Evolutionary conservation across 2,113 vertebrate genomes (phyloP), one percentile per base, ranked within the genome.

Genomic region (Antigone vipio): DNA sequence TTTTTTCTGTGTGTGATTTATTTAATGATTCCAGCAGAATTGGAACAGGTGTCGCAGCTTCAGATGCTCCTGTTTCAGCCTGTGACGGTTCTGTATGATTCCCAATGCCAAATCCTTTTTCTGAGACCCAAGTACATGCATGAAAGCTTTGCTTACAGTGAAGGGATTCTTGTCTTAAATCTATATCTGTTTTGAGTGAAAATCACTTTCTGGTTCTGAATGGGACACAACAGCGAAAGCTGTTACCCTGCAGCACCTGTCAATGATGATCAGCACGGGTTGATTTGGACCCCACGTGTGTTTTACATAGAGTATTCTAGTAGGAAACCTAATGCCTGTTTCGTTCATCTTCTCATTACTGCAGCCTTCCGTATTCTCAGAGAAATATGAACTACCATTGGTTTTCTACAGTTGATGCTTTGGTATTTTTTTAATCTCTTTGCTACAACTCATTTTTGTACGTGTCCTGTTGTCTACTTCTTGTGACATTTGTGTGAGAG

Each of bases 391-490:
- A 72, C 93, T 96, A 58, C 44, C 71, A 29, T 83, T 92, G 67
- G 38, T 93, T 94, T 95, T 94, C 77, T 94, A 95, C 87, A 83
- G 44, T 93, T 71, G 73, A 71, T 91, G 93, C 85, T 85, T 97
- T 92, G 72, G 30, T 92, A 95, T 94, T 83, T 92, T 95, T 89
- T 97, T 40, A 96, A 90, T 77, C 72, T 95, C 55, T 96, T 78
- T 97, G 87, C 77, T 93, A 95, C 53, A 72, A 72, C 74, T 96
- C 85, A 87, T 97, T 92, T 96, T 93, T 97, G 47, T 89, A 93
- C 87, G 76, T 93, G 94, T 93, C 21, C 50, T 84, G 18, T 93
- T 97, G 93, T 94, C 91, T 93, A 90, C 80, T 94, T 71, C 38
- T 83, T 88, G 67, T 74, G 66, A 80, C 80, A 22, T 52, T n/a